Percentiles rank a stretch among this genome's conserved stretches.
These are phyloP conservation scores for Pteronotus mesoamericanus DNA, from an alignment of 2,797 vertebrate species.

Conservation along the genomic window DNA sequence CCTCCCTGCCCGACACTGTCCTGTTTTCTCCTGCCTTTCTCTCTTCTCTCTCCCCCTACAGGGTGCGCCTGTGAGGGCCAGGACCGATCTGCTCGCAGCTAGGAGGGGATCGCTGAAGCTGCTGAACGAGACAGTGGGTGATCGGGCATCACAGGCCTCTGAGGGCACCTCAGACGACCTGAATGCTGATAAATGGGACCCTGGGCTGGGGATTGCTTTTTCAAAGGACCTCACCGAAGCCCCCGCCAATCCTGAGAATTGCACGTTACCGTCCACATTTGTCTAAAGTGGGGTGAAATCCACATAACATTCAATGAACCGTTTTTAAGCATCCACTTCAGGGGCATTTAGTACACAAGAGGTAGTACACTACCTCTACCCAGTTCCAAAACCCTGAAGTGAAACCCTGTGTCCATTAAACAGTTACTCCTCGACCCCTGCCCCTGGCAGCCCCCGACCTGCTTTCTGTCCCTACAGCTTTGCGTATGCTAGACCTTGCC, in stretches of 20 bases:
- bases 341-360: rapidly evolving
- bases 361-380: not conserved
- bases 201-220: not conserved
- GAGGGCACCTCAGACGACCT: not conserved
- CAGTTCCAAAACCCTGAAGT: not conserved
- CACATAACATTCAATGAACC: rapidly evolving
- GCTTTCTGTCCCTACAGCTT: not conserved
- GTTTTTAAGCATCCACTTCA: rapidly evolving
- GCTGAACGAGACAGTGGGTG: not conserved
- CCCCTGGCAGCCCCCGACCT: not conserved
- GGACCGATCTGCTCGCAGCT: rapidly evolving
- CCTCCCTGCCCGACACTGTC: not conserved
- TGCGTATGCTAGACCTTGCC: not conserved
- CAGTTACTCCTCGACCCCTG: rapidly evolving
- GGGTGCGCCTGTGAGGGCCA: rapidly evolving
- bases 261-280: rapidly evolving
- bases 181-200: not conserved
- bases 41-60: rapidly evolving
- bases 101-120: not conserved
- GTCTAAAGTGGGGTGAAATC: not conserved
- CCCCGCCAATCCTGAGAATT: not conserved
- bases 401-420: rapidly evolving
- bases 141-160: rapidly evolving
- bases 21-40: rapidly evolving
- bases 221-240: not conserved